phyloP scores from a whole-genome alignment of 2,888 invertebrate genomes.

The Cheilosia pagana region DNA sequence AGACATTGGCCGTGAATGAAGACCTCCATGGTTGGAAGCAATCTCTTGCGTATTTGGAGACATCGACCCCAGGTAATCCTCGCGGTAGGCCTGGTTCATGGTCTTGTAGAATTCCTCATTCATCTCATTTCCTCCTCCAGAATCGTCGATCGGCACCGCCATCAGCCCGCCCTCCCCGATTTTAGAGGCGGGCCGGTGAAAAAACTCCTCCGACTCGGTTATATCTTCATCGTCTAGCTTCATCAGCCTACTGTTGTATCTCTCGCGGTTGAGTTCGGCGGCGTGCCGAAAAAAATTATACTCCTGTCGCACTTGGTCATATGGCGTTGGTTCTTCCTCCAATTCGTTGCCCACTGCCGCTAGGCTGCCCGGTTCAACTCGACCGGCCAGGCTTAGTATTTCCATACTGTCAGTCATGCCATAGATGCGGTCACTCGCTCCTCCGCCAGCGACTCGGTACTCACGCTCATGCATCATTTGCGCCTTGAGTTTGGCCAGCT shows the following conservation, averaged over 20 bases:
- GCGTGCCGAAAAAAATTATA: slow-evolving; percentile 79
- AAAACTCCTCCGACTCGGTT: slow-evolving; percentile 79
- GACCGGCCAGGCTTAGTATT: slow-evolving; percentile 46
- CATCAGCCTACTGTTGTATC: slow-evolving; percentile 52
- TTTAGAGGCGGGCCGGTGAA: slow-evolving; percentile 81
- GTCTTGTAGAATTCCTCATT: slow-evolving; percentile 95
- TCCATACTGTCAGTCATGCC: slow-evolving; percentile 70
- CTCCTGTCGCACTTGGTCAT: slow-evolving; percentile 72
- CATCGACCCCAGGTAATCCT: slow-evolving; percentile 84
- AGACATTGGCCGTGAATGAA: slow-evolving; percentile 87
- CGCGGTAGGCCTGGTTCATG: slow-evolving; percentile 93
- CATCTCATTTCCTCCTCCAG: slow-evolving; percentile 85
- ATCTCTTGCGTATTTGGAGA: slow-evolving; percentile 77
- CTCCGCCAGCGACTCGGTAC: slow-evolving; percentile 76
- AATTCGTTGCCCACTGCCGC: not conserved
- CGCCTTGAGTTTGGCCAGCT: slow-evolving; percentile 78
- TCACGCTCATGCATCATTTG: slow-evolving; percentile 79
- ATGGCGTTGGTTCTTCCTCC: slow-evolving; percentile 35
- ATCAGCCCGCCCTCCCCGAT: slow-evolving; percentile 78
- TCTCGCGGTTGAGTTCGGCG: slow-evolving; percentile 77
- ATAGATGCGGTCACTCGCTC: slow-evolving; percentile 20
- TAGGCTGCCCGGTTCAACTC: not conserved
- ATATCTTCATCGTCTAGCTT: slow-evolving; percentile 68
- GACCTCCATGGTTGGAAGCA: slow-evolving; percentile 61
- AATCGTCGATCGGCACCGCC: slow-evolving; percentile 80